Percentiles rank a stretch among this genome's conserved stretches.
Conservation (phyloP, 1,140 invertebrate genomes). For the Drosophila parabipectinata region DNA sequence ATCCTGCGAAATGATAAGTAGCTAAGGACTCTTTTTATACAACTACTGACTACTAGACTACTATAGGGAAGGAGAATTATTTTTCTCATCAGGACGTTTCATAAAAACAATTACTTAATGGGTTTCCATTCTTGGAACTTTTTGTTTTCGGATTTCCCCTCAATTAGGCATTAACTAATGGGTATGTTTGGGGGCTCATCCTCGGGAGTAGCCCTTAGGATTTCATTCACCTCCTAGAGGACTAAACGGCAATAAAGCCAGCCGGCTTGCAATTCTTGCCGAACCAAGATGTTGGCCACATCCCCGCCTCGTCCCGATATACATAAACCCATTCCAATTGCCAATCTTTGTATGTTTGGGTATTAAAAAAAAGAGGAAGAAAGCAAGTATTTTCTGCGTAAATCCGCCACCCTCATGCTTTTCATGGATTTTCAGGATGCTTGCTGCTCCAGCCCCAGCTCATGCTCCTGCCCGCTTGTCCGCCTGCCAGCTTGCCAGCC, state of each 20-base stretch:
- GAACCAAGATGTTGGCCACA: slow-evolving; percentile 39
- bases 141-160: not conserved
- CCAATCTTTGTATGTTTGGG: slow-evolving; percentile 57
- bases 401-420: slow-evolving; percentile 61
- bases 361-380: slow-evolving; percentile 47
- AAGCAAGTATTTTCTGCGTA: slow-evolving; percentile 58
- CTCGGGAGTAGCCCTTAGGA: not conserved
- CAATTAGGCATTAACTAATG: not conserved
- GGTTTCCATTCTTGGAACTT: not conserved
- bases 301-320: not conserved
- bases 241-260: slow-evolving; percentile 36
- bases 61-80: not conserved
- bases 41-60: not conserved
- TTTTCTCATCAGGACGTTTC: not conserved
- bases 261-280: slow-evolving; percentile 28
- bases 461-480: too few species aligned
- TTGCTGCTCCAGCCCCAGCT: not conserved
- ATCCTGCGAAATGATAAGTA: not conserved
- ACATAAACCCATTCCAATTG: slow-evolving; percentile 20
- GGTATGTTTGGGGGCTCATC: slow-evolving; percentile 12
- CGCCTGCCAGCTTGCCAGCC: slow-evolving; percentile 8
- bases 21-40: slow-evolving; percentile 3
- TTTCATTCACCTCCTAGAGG: slow-evolving; percentile 17
- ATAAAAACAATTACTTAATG: not conserved
- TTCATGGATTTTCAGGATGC: slow-evolving; percentile 35